Evolutionary conservation across 2,797 vertebrate genomes (phyloP).

Genomic region (Spinus pinus): DNA sequence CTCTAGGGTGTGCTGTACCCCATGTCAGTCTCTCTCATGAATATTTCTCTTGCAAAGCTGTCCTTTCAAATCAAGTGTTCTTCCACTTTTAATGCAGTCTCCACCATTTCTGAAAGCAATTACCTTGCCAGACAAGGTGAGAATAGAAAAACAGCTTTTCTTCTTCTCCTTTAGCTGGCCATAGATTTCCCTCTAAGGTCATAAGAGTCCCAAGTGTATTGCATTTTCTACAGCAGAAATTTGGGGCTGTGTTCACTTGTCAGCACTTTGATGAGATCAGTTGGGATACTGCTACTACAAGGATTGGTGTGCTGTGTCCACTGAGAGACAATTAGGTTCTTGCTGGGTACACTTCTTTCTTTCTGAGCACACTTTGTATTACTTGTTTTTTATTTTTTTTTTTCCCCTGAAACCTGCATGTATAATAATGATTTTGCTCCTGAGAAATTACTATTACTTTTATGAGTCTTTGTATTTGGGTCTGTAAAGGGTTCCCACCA

Average conservation of each 20-base stretch:
- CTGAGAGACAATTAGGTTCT: background rate
- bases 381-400: fast-evolving
- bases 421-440: background rate
- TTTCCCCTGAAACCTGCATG: background rate
- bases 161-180: background rate
- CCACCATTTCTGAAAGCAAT: background rate
- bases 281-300: background rate
- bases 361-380: background rate
- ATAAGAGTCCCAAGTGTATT: background rate
- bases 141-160: background rate
- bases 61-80: background rate
- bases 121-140: background rate
- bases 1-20: background rate
- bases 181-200: background rate
- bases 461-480: background rate
- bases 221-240: background rate
- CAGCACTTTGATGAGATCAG: background rate
- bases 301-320: background rate
- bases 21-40: background rate
- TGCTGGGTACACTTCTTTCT: background rate
- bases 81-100: background rate
- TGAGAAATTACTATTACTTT: background rate
- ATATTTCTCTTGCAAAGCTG: background rate
- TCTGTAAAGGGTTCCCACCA: background rate
- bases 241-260: background rate